Evolutionary conservation across 2,113 vertebrate genomes (phyloP), one percentile per base, ranked within the genome.

Genomic region (Turnix velox): DNA sequence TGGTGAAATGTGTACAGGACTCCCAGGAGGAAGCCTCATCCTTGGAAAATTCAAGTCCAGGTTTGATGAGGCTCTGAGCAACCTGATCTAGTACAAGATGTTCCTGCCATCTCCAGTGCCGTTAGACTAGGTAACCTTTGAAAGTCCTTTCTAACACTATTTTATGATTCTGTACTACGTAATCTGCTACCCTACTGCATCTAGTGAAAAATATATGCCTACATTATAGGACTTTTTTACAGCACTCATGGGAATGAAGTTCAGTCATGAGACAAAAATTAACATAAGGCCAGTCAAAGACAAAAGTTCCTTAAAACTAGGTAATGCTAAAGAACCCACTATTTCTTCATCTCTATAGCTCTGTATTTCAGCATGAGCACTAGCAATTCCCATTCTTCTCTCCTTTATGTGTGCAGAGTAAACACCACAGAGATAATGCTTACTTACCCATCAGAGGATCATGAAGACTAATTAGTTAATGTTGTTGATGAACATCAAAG

Each of bases 391-490:
- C 12, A 84, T 74, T 92, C 31, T 84, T 92, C 46, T 40, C 37
- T 86, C 28, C 25, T 59, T 54, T 63, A 73, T 90, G 28, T 78
- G 28, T 45, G 18, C 39, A 75, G 30, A 92, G 72, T 31, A 94
- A 90, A 80, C 11, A 86, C 83, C 65, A 75, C 39, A 81, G 68
- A 31, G 48, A 74, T 93, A 86, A 85, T 40, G 30, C 55, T 66
- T 76, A 77, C 76, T 92, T 90, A 83, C 39, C 39, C 39, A 30
- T 83, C 39, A 48, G 31, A 80, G 30, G 19, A 25, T 10, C 86
- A 55, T 93, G 88, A 90, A 88, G 76, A 92, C 90, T 92, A 93
- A 92, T 94, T 94, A 94, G 59, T 81, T 69, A 81, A 88, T 86
- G 40, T 57, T 88, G n/a, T 66, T 4, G 3, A 18, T 40, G 37